Base-by-base conservation (phyloP, 2,888 invertebrate species). In the Hipparchia sbordonii region DNA sequence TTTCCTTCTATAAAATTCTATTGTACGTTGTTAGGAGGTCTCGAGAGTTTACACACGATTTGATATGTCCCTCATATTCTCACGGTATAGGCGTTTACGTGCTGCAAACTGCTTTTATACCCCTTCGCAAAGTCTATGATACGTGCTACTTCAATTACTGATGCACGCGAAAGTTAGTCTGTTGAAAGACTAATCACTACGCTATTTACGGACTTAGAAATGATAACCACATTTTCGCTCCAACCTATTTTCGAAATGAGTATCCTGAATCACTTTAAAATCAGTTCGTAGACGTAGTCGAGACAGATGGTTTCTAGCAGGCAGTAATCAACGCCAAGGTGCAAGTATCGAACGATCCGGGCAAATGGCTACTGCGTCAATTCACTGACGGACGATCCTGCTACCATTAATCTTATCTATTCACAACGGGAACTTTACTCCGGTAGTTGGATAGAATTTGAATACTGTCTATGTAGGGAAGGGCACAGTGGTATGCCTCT, bases 391-490 rank as follows among this genome's bases (percentile, higher is more conserved):
- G 82, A 79, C 81, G 81, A 84, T 82, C 82, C 83, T 79, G 76
- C 82, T 77, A 80, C 84, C 82, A 89, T 89, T 89, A 87, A 89
- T 89, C 89, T 89, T 89, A 89, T 89, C 89, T 87, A 89, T 90
- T 88, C 87, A 88, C 84, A 82, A 82, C 82, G 84, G 82, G 78
- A 81, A 83, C 80, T 85, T 82, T 85, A 80, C 83, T 79, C 77
- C 79, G 76, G 77, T 80, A 82, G 82, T 82, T 84, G 84, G 82
- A 84, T 85, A 83, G 84, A 89, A 88, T 89, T 87, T 89, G 87
- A 89, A 89, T 87, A 87, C 82, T 83, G 85, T 79, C 83, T 80
- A 78, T 79, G 77, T 79, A 79, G 79, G 76, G 78, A 81, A 80
- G 79, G 81, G 77, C 75, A 77, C 73, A 76, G 75, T 74, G 75